A percentile compares a stretch with the other conserved stretches of the same genome.
Conservation (phyloP, 2,797 vertebrate genomes). For the Heteromormyrus szaboi region DNA sequence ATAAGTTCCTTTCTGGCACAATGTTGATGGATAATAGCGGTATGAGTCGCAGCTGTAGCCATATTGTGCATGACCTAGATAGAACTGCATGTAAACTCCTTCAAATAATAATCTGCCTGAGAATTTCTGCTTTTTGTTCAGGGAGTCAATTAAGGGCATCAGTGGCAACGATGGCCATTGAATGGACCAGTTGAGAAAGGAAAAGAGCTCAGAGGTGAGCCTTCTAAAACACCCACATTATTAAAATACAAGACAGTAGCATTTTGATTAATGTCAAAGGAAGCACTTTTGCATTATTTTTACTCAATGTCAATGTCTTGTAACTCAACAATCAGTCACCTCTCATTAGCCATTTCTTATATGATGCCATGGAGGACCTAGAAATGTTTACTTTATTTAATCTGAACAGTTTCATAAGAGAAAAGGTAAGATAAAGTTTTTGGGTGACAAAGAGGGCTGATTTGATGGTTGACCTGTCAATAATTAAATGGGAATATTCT, state of each 20-base stretch:
- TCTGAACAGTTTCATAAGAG: neutral
- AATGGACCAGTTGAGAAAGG: conserved; percentile 16
- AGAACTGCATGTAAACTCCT: conserved; percentile 47
- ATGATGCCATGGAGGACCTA: neutral
- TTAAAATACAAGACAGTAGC: conserved; percentile 4
- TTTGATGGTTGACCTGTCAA: neutral
- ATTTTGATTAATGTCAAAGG: conserved; percentile 2
- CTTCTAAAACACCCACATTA: conserved; percentile 9
- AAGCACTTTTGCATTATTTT: neutral
- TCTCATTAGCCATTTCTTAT: neutral
- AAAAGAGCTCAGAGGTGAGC: neutral
- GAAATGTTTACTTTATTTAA: neutral
- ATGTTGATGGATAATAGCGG: conserved; percentile 52
- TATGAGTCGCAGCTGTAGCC: conserved; percentile 52
- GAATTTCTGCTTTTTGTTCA: conserved; percentile 22
- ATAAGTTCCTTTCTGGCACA: conserved; percentile 59
- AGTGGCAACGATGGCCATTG: conserved; percentile 20
- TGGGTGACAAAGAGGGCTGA: neutral
- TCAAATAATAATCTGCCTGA: conserved; percentile 32
- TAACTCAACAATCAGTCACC: neutral
- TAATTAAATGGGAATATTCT: neutral
- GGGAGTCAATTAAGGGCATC: conserved; percentile 40
- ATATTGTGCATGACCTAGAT: conserved; percentile 55
- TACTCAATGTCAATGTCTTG: neutral
- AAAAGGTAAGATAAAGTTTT: neutral